Base-by-base conservation (phyloP, 2,113 vertebrate genomes). In the Alethe diademata region DNA sequence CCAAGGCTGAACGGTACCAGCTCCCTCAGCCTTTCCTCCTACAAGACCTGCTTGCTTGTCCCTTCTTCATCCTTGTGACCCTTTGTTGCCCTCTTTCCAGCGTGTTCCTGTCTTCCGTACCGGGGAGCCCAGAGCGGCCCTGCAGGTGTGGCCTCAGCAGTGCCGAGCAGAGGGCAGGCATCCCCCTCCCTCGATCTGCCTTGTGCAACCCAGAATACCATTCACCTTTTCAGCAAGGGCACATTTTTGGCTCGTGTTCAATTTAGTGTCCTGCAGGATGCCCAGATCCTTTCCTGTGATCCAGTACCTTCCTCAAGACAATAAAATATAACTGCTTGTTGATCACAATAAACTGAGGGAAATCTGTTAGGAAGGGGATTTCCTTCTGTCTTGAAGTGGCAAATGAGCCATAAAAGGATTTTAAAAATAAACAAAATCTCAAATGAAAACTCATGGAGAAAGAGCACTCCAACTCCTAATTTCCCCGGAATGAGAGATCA, bases 91-190 rank as follows among this genome's bases (percentile, higher is more conserved):
- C 56, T 74, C 31, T 62, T 6, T 60, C 14, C 50, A 14, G 6
- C 25, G 20, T 1, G 13, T n/a, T 84, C 23, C 0, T 5, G 23
- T 38, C 19, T 70, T 73, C 71, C 5, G 3, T 33, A 3, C 4
- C 3, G 42, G 50, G 67, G 19, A 72, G 35, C 23, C 29, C 61
- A 13, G 62, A 14, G 4, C n/a, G 26, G 54, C 45, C 31, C 47
- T 75, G 20, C 38, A 53, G 24, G 25, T 14, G 36, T n/a, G 40
- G 43, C 76, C 67, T 79, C 57, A 22, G 11, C 53, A 64, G 56
- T 10, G 22, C 42, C 51, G 57, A 33, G 15, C 12, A 25, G 53
- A 67, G 43, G 12, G 8, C 29, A 50, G 16, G 48, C 36, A 47
- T 69, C 6, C 4, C 4, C 35, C 12, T 67, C 28, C 7, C 36